Percentiles rank a stretch among this genome's conserved stretches.
Evolutionary conservation across 2,113 vertebrate species (phyloP).

Genomic region (Xerus inauris): DNA sequence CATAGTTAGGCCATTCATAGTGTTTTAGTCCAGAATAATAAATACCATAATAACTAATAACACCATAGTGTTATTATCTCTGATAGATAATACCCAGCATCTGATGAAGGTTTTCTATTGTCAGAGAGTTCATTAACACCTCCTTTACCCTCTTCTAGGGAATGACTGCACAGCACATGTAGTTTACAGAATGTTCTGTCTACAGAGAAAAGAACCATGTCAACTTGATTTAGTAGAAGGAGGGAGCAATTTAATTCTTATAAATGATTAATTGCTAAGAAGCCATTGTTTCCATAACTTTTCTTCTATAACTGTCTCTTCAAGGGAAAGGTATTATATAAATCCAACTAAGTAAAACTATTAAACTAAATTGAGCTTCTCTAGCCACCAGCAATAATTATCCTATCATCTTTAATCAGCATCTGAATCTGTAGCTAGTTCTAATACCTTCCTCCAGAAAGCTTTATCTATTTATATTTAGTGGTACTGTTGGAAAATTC

Average conservation of each 20-base stretch:
- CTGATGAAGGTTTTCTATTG: neutral
- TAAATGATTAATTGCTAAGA: neutral
- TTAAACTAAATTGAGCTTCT: neutral
- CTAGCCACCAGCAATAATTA: neutral
- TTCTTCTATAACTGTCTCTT: neutral
- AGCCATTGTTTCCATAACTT: neutral
- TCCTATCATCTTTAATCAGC: neutral
- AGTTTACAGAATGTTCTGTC: neutral
- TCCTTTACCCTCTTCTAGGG: neutral
- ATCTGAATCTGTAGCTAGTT: neutral
- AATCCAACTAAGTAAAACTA: neutral
- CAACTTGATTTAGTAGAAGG: neutral
- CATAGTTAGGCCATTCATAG: neutral
- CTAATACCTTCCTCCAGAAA: neutral
- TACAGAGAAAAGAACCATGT: neutral
- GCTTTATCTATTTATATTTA: neutral
- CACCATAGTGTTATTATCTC: too few relatives aligned
- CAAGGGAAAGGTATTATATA: neutral
- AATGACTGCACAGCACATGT: neutral
- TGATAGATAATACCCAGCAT: neutral
- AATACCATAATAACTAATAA: too few relatives aligned
- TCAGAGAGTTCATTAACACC: neutral
- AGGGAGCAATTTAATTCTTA: neutral
- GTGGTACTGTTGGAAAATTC: neutral
- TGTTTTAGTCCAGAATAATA: neutral